Conservation (phyloP, 2,113 vertebrate genomes). For the Xenopus laevis region DNA sequence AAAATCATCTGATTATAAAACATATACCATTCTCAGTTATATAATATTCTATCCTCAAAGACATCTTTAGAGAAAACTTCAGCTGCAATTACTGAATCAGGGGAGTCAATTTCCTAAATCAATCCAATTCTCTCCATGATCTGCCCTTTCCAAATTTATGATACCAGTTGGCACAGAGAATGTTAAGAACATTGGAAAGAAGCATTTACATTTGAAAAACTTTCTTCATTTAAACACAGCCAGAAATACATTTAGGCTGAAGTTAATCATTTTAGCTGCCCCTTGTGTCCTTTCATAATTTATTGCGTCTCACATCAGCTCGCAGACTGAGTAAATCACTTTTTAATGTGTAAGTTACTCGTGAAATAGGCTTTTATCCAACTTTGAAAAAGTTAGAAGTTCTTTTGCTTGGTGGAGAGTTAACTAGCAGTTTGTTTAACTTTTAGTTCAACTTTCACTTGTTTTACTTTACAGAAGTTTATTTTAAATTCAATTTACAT, state of each 20-base stretch:
- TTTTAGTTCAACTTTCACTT: too few relatives aligned
- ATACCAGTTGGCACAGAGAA: slow-evolving; percentile 53
- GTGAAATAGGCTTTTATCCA: background rate
- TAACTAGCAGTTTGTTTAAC: too few relatives aligned
- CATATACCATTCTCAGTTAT: background rate
- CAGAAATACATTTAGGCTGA: slow-evolving; percentile 59
- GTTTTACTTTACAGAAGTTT: too few relatives aligned
- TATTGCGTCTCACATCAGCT: slow-evolving; percentile 46
- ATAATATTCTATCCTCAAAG: too few relatives aligned
- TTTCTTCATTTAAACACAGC: slow-evolving; percentile 55
- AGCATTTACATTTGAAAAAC: slow-evolving; percentile 51
- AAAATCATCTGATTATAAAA: background rate
- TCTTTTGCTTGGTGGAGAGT: background rate
- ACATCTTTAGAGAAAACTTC: slow-evolving; percentile 36
- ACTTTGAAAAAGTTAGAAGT: background rate
- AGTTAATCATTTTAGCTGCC: slow-evolving; percentile 52
- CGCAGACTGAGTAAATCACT: slow-evolving; percentile 46
- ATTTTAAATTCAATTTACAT: too few relatives aligned
- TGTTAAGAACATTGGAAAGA: slow-evolving; percentile 58
- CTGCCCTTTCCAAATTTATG: slow-evolving; percentile 57
- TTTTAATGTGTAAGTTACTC: slow-evolving; percentile 11
- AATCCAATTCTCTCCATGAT: slow-evolving; percentile 49
- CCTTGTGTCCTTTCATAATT: slow-evolving; percentile 50
- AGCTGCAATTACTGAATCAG: slow-evolving; percentile 47
- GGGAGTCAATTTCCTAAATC: slow-evolving; percentile 55